Base-by-base conservation (phyloP, 2,888 invertebrate species). In the Microctonus aethiopoides region DNA sequence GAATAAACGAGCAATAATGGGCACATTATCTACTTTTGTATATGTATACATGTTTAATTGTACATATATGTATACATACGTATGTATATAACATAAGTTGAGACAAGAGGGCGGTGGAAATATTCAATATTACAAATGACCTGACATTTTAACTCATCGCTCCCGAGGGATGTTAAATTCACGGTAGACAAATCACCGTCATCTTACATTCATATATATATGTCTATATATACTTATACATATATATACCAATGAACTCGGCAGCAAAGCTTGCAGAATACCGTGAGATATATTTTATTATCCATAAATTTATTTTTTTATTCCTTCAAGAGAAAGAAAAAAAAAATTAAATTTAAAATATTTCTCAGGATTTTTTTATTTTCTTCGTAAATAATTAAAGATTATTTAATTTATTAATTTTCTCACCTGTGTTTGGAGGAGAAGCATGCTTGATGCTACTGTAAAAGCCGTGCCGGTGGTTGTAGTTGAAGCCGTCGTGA, bases 401-500 rank as follows among this genome's bases (percentile, higher is more conserved):
- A 32, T 4, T 56, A 10, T 29, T 32, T 57, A n/a, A n/a, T n/a
- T n/a, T n/a, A n/a, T n/a, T n/a, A 32, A 29, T 26, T 2, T 13
- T n/a, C 13, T 39, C 34, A 70, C 70, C 66, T 59, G 95, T 89
- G 95, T 94, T 89, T 95, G 95, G 91, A 95, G 91, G 88, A 95
- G 94, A 91, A 95, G 94, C 95, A 95, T 95, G 91, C 95, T 95
- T 93, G 95, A 89, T 80, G 90, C 89, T 78, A 89, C 89, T 80
- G 89, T 89, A 81, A 87, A 89, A 83, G 88, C 89, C 82, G 87
- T 89, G 85, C 90, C 88, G 86, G 88, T 89, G 82, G 89, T 87
- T 84, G 89, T 89, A 87, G 89, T 89, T 87, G 89, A 90, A 71
- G 83, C 72, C 72, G 77, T 74, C 78, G 80, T 76, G 78, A 82